Evolutionary conservation across 1,140 invertebrate species (phyloP).

Genomic region (Melanaphis sacchari): DNA sequence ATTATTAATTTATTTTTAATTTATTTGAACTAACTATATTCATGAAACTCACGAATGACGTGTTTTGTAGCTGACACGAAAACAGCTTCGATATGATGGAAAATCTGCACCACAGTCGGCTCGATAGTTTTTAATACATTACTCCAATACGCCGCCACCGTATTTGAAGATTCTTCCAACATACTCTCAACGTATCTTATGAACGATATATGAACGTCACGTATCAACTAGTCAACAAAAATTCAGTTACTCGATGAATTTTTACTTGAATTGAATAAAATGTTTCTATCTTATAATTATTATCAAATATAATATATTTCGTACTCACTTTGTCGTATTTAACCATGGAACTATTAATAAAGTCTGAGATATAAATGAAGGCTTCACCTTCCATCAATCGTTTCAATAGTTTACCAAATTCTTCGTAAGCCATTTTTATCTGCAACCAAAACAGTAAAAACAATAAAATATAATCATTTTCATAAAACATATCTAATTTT

Average conservation of each 20-base stretch:
- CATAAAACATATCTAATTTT: neutral
- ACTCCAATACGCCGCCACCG: conserved; percentile 74
- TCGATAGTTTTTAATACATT: conserved; percentile 75
- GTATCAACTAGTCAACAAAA: conserved; percentile 67
- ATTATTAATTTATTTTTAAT: neutral
- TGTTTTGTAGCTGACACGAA: conserved; percentile 77
- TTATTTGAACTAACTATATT: neutral
- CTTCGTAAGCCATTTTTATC: conserved; percentile 74
- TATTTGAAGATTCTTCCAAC: conserved; percentile 71
- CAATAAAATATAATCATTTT: neutral
- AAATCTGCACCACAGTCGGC: conserved; percentile 76
- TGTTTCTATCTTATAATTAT: neutral
- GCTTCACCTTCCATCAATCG: conserved; percentile 77
- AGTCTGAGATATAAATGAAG: conserved; percentile 71
- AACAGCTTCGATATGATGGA: conserved; percentile 77
- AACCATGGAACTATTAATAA: conserved; percentile 73
- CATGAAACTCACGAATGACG: conserved; percentile 65
- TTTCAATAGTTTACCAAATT: conserved; percentile 72
- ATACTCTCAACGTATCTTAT: conserved; percentile 77
- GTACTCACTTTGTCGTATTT: conserved; percentile 72
- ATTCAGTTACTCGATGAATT: neutral
- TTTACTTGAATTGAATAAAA: conserved; percentile 12
- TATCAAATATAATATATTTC: neutral
- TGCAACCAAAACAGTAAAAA: conserved; percentile 59
- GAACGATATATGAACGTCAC: conserved; percentile 78